Evolutionary conservation across 2,797 vertebrate genomes (phyloP), one percentile per base, ranked within the genome.

Genomic region (Spinibarbus caldwelli): DNA sequence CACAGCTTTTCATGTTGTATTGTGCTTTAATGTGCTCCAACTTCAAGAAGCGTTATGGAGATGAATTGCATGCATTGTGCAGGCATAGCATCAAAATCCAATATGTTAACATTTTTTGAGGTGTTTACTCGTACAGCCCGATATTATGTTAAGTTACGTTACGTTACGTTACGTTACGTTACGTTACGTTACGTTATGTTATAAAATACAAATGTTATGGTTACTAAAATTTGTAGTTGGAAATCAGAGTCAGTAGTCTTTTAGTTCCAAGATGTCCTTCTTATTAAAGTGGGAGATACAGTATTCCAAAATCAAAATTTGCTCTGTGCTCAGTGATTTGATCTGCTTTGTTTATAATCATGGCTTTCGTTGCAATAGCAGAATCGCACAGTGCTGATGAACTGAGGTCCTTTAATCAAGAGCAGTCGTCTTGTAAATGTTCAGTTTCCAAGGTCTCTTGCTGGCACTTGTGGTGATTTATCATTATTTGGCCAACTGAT

Each of bases 21-120:
- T 78, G 19, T 68, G 73, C 64, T 83, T 67, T 76, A 62, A 47
- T 75, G 82, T 64, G 77, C 62, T 64, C 14, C 1, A 38, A 6
- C 71, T 68, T 77, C 26, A 57, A 23, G 36, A 59, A 36, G 38
- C 5, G 1, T 78, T 62, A 72, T 14, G 47, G 49, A 85, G 75
- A 79, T 79, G 23, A 85, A 84, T 84, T 7, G 31, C 71, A 29
- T 52, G 23, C 43, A 14, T 76, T 49, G n/a, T 66, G 43, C 29
- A 52, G 57, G 0, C 23, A 29, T 21, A 52, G 49, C 19, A 9
- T 57, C 19, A 54, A 3, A 31, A 34, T 62, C 38, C 29, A 47
- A 62, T 19, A 66, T 34, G 36, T 14, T 6, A 59, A 59, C 19
- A 23, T 23, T 10, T 17, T 31, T 45, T 7, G 21, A 15, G 29